Base-by-base conservation (phyloP, 37 sponge, comb jelly and placozoan genomes). In the Petrosia ficiformis region DNA sequence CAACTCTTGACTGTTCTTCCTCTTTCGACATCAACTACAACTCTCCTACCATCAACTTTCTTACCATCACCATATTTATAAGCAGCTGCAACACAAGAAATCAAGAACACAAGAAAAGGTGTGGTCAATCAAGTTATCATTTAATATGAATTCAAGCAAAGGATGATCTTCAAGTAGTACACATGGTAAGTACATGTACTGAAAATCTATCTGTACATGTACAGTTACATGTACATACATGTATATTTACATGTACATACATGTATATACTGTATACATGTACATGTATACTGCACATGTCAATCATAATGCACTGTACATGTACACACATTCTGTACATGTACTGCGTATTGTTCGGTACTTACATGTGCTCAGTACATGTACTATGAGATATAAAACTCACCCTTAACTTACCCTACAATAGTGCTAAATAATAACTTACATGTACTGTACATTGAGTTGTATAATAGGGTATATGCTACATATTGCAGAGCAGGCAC, bases 1-100 rank as follows among this genome's bases (percentile, higher is more conserved):
- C 99, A 98, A 26, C 84, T 84, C 56, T 98, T 92, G 52, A 89
- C 91, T 2, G 99, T 98, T 57, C 99, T 77, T 19, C 95, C 95
- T 57, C 96, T 74, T 41, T 95, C 99, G 32, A 95, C 89, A 38
- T 98, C 99, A 59, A 98, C 99, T 32, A 98, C 86, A 22, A 98
- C 89, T 48, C 99, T 70, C 71, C 65, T 76, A 4, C 91, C 91
- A 40, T 98, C 93, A 52, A 98, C 88, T 89, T 98, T 98, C 88
- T 92, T 94, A 26, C 99, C 99, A 77, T 98, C 99, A 14, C 84
- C 99, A 75, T 95, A 85, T 63, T 98, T 98, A 70, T 92, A 98
- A 21, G 99, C 99, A 75, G 86, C 96, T 89, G 73, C 30, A 10
- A 68, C 5, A 33, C 39, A 4, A 30, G 33, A 34, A 10, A 14